Base-by-base conservation (phyloP, 2,113 vertebrate species). In the Mixornis gularis region DNA sequence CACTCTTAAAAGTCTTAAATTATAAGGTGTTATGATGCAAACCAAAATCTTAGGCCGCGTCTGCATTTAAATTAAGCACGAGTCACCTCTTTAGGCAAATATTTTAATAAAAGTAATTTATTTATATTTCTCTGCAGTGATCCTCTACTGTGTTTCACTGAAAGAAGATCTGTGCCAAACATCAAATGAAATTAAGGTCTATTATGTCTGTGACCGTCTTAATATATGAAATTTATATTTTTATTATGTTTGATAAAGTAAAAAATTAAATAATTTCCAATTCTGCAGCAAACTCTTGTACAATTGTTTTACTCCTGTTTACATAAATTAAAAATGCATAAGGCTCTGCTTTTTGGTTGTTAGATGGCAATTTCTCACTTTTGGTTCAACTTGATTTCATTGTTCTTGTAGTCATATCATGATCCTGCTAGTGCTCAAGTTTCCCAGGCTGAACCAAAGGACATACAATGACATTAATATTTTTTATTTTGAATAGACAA, bases 401-500 rank as follows among this genome's bases (percentile, higher is more conserved):
- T 92, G 20, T 69, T 78, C 85, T 41, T 34, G 7, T 51, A 66
- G 73, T 68, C 43, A 38, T 68, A 38, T 58, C 29, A 68, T 65
- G 56, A 87, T 71, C 5, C 3, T 34, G 7, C 64, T 52, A 72
- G 85, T 2, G 9, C 7, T 72, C 27, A 49, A 38, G 12, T 72
- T 93, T 94, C 73, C n/a, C 30, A 73, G 22, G 7, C 69, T 63
- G 62, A 90, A 52, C 9, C 19, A 95, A 85, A 92, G 43, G 32
- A 58, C 15, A 40, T 79, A 34, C 11, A 71, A 78, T 65, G 10
- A 92, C 77, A 51, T 62, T 92, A 91, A 95, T 89, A 76, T 38
- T 78, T 86, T 94, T 94, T 92, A 69, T 94, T 95, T 87, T 87
- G 59, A 84, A 79, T 44, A 73, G 69, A 32, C 3, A 20, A 73